phyloP scores from a whole-genome alignment of 35 echinoderm and acorn worm species.

The Diadema setosum region DNA sequence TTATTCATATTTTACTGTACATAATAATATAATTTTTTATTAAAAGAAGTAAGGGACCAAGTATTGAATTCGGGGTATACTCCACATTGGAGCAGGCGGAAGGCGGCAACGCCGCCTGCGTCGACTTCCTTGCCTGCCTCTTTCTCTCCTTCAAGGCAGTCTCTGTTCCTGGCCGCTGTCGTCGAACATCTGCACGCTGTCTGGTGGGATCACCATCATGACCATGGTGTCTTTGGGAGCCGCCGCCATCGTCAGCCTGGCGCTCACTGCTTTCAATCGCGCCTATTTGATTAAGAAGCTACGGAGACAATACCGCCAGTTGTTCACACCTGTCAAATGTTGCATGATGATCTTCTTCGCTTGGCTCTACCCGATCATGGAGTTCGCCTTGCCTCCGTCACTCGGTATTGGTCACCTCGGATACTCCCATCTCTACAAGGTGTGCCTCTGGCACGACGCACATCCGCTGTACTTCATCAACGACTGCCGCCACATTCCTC shows the following conservation, averaged over 20 bases:
- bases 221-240: slow-evolving; percentile 5
- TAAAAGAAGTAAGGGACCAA: too few relatives aligned
- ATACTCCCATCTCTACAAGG: slow-evolving; percentile 42
- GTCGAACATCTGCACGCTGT: background rate
- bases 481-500: slow-evolving; percentile 15
- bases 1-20: too few relatives aligned
- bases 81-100: too few relatives aligned
- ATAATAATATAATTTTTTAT: too few relatives aligned
- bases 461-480: slow-evolving; percentile 1
- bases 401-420: slow-evolving; percentile 33
- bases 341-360: background rate
- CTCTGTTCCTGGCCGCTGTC: slow-evolving; percentile 58
- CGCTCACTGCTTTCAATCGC: slow-evolving; percentile 59
- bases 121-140: slow-evolving; percentile 57
- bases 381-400: slow-evolving; percentile 1
- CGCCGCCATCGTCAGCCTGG: slow-evolving; percentile 48
- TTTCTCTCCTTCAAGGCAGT: slow-evolving; percentile 50
- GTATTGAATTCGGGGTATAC: too few relatives aligned
- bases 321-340: slow-evolving; percentile 1
- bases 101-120: slow-evolving; percentile 44
- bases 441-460: slow-evolving; percentile 21
- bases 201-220: background rate
- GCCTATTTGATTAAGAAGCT: background rate
- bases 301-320: background rate
- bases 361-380: slow-evolving; percentile 30